Base-by-base conservation (phyloP, 2,797 vertebrate genomes). In the Helostoma temminkii region DNA sequence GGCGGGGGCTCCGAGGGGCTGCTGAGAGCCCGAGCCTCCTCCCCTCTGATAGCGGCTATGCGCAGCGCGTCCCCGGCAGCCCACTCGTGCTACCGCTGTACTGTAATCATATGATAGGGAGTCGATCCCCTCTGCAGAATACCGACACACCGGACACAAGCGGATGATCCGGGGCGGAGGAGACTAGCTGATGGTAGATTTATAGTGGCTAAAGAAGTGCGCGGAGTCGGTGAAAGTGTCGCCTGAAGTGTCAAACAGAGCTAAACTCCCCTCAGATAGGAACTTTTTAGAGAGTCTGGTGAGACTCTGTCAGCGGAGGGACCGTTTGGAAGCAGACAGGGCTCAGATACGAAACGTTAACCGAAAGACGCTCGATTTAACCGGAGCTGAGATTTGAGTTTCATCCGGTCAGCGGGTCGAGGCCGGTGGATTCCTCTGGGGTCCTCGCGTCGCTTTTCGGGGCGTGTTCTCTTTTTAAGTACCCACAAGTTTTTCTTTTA, bases 71-170 rank as follows among this genome's bases (percentile, higher is more conserved):
- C 58, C 85, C 30, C 57, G 65, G 12, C 82, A 69, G 65, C 74
- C 77, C 79, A 72, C 85, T 88, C 87, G 85, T 79, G 81, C 86
- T 68, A 82, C 84, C 52, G 81, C 81, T 41, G 16, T 87, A 88
- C 86, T 79, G 92, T 90, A 87, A 91, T 95, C 94, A 94, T 93
- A 94, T 94, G 94, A 94, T 89, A 87, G 85, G 43, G 81, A 82
- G 76, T 61, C 74, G 83, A 73, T 54, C 83, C 80, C 80, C 78
- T 81, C 80, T 50, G 84, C 83, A 79, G 91, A 91, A 89, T 78
- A 89, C 68, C 87, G 74, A 90, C 77, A 79, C 82, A 88, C 62
- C 71, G 86, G 65, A 75, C 71, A 54, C n/a, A 14, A 37, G 73
- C 69, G 50, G 56, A 78, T 72, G 47, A 79, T 48, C 64, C 79